Percentiles rank a stretch among this genome's conserved stretches.
These are phyloP conservation scores for Phyllostomus hastatus DNA, from an alignment of 2,113 vertebrate genomes.

Conservation along the genomic window DNA sequence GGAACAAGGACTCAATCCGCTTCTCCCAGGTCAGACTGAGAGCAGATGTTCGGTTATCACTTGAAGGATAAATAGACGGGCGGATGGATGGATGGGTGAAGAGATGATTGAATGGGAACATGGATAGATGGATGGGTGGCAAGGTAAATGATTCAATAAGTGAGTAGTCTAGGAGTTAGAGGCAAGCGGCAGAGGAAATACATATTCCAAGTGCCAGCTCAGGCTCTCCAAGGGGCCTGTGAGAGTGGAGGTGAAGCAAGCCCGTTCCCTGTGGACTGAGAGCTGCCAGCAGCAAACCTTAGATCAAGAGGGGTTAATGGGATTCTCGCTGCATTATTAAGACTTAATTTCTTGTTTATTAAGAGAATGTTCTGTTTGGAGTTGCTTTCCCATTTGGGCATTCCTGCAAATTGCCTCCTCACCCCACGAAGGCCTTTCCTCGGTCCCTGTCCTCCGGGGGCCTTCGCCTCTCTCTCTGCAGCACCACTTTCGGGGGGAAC, in stretches of 20 bases:
- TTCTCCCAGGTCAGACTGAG: not conserved
- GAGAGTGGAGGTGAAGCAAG: slow-evolving; percentile 43
- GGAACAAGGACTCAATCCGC: not conserved
- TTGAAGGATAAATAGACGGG: not conserved
- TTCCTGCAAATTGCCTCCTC: slow-evolving; percentile 79
- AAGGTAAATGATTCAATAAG: not conserved
- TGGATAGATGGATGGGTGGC: not conserved
- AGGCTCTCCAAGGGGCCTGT: not conserved
- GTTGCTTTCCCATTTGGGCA: slow-evolving; percentile 79
- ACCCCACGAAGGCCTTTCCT: slow-evolving; percentile 50
- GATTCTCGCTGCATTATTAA: slow-evolving; percentile 82
- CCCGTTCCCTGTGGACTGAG: slow-evolving; percentile 59
- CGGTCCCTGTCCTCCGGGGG: slow-evolving; percentile 50
- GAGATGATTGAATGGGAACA: not conserved
- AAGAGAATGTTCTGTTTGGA: slow-evolving; percentile 75
- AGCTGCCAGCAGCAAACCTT: slow-evolving; percentile 60
- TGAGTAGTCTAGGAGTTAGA: not conserved
- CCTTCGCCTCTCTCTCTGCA: not conserved
- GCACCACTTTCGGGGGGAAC: not conserved
- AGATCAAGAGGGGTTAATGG: slow-evolving; percentile 84
- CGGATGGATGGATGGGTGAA: not conserved
- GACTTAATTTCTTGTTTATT: slow-evolving; percentile 84
- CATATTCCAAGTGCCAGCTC: not conserved
- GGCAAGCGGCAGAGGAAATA: not conserved
- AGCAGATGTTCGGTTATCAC: not conserved